Evolutionary conservation across 2,113 vertebrate species (phyloP).

Genomic region (Cygnus atratus): DNA sequence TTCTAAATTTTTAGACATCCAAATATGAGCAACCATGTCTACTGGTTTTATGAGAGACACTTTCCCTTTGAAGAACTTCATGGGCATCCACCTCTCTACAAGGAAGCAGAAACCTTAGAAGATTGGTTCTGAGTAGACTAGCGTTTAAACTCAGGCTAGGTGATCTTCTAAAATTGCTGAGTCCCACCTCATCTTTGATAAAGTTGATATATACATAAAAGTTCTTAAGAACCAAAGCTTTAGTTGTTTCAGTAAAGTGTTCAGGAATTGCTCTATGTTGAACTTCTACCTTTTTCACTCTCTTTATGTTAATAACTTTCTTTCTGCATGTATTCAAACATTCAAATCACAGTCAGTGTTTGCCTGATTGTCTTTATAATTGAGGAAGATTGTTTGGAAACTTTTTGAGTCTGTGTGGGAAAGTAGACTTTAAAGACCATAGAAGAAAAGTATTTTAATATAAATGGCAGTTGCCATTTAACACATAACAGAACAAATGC

Average conservation of each 20-base stretch:
- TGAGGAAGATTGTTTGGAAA: not conserved
- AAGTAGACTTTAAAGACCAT: not conserved
- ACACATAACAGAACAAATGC: not conserved
- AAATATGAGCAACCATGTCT: not conserved
- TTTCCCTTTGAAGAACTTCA: not conserved
- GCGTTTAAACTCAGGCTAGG: not conserved
- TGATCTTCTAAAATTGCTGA: not conserved
- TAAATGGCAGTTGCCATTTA: conserved; percentile 3
- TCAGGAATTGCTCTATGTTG: not conserved
- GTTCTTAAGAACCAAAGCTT: not conserved
- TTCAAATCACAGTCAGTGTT: not conserved
- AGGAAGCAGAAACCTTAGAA: not conserved
- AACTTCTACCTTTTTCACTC: not conserved
- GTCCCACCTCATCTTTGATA: not conserved
- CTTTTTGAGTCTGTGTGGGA: not conserved
- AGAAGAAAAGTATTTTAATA: not conserved
- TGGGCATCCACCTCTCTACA: not conserved
- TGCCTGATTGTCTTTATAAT: not conserved
- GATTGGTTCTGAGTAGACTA: not conserved
- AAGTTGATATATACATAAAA: not conserved
- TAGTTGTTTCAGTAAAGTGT: not conserved
- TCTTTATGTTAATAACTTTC: not conserved
- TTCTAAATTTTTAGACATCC: not conserved
- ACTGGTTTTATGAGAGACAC: not conserved
- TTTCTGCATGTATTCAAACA: not conserved